Base-by-base conservation (phyloP, 2,113 vertebrate species). In the Callopanchax toddi region DNA sequence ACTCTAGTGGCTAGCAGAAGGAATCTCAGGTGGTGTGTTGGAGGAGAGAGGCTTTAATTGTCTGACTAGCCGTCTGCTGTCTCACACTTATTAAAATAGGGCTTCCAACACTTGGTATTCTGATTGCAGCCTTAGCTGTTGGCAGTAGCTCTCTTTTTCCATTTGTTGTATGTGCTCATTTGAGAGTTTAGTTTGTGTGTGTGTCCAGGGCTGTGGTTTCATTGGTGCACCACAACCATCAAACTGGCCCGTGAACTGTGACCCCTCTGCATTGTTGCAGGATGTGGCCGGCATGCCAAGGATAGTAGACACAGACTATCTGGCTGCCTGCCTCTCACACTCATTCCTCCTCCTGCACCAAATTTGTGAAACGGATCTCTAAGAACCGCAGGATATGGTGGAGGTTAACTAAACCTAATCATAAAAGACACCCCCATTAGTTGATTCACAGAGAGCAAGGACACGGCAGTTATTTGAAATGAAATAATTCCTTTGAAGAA, bases 281-380 rank as follows among this genome's bases (percentile, higher is more conserved):
- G 82, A 90, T 83, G 84, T 84, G 78, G 68, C 65, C 66, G 22
- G 32, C 78, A 69, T 78, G 79, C 87, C 84, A 74, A 78, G 74
- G 66, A 56, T 82, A 79, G 77, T 81, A 85, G 79, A 81, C 79
- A 60, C 73, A 61, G 72, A 69, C 78, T 76, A 6, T 11, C 57
- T 87, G 90, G 88, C 84, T 63, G 44, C 36, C 54, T 71, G 74
- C 65, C 67, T 56, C 59, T 62, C 76, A 67, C 76, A 70, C 70
- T 75, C 81, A 79, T 56, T 80, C 73, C 60, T 71, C 69, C 81
- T 71, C 71, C 80, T 66, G 66, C 69, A 66, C 57, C 46, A 1
- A 7, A 25, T 78, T 23, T 80, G 22, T 54, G 22, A 67, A 78
- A 40, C 52, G 52, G 48, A 62, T 26, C 44, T 23, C 3, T 48